A percentile compares a stretch with the other conserved stretches of the same genome.
Conservation (phyloP, 2,888 invertebrate genomes). For the Eumerus sabulonum region DNA sequence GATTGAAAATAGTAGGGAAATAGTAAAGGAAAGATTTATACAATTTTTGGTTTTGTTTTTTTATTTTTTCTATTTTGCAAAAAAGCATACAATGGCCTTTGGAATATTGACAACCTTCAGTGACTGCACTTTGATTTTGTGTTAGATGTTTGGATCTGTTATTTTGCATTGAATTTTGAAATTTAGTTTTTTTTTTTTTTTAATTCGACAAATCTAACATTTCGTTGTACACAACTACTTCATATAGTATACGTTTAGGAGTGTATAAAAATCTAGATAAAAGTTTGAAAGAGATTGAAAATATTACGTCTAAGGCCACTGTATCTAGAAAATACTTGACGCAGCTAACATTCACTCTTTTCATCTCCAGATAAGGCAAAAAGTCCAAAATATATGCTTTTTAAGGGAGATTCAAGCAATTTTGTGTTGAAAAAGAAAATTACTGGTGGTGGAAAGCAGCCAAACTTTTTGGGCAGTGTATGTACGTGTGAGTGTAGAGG, state of each 20-base stretch:
- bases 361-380: slow-evolving; percentile 6
- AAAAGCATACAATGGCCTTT: slow-evolving; percentile 23
- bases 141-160: no score
- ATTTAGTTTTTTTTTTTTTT: no score
- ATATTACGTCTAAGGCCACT: slow-evolving; percentile 2
- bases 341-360: neutral
- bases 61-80: slow-evolving; percentile 4
- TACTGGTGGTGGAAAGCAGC: slow-evolving; percentile 42
- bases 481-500: slow-evolving; percentile 5
- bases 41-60: no score
- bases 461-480: slow-evolving; percentile 38
- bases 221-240: neutral
- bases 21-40: slow-evolving; percentile 1
- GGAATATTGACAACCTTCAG: no score
- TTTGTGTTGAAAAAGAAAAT: no score
- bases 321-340: neutral
- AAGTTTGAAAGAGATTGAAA: no score
- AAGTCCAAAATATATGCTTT: slow-evolving; percentile 7
- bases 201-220: slow-evolving; percentile 1
- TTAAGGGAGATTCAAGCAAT: slow-evolving; percentile 35
- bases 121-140: no score
- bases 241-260: neutral
- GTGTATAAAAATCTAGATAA: neutral
- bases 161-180: no score
- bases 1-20: slow-evolving; percentile 20